Evolutionary conservation across 2,113 vertebrate species (phyloP), one percentile per base, ranked within the genome.

Genomic region (Pitta sordida): DNA sequence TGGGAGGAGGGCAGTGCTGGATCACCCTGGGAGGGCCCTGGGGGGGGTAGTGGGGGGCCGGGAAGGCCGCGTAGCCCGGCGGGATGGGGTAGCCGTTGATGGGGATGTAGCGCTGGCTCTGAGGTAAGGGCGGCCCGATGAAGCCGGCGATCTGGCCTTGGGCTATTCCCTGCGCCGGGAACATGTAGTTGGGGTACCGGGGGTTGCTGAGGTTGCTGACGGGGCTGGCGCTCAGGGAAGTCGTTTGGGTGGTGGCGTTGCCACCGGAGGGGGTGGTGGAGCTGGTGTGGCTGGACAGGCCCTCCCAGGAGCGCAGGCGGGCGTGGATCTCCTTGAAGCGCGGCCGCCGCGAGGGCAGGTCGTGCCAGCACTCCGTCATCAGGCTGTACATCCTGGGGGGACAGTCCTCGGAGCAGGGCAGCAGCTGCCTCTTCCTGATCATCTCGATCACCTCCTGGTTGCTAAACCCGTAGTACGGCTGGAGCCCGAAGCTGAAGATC

Each of bases 391-490:
- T 98, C 75, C 99, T 98, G 36, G 99, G 98, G 0, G 99, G 99
- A 92, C 99, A 99, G 96, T 99, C 99, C 96, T 99, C 99, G 1
- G 99, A 99, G 96, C 99, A 99, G 0, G 99, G 99, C 93, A 99
- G 97, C 81, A 99, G 98, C 94, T 99, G 99, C 9, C 99, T 97
- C 95, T 99, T 99, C 17, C 99, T 98, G 95, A 99, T 98, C 99
- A 99, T 99, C 96, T 99, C 99, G 43, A 99, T 99, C 90, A 99
- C 99, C 94, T 99, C 99, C 96, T 99, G 99, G 94, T 99, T 99
- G 85, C 98, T 99, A 96, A 99, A 99, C 13, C 99, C 99, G 1
- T 99, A 99, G 58, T 99, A 99, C 0, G 99, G 99, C 96, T 99
- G 99, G 36, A 99, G 98, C 53, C 99, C 99, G 26, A 99, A 99